Percentiles rank a stretch among this genome's conserved stretches.
Conservation (phyloP, 2,113 vertebrate species). For the Oryzias woworae region DNA sequence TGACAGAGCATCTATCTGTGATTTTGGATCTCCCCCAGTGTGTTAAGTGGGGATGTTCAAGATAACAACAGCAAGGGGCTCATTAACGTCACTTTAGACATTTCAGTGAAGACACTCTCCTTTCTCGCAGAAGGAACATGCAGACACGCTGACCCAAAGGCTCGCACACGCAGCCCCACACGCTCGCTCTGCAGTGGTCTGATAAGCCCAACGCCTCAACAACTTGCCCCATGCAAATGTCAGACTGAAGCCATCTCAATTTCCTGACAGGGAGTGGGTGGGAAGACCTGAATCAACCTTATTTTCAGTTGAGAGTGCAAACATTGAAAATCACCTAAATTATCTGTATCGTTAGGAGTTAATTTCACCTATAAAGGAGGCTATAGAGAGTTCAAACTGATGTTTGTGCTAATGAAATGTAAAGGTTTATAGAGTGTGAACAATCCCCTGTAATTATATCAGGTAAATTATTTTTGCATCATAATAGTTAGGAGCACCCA, state of each 20-base stretch:
- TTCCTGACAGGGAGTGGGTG: constrained; percentile 41
- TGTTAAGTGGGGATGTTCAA: constrained; percentile 55
- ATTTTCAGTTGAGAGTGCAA: constrained; percentile 38
- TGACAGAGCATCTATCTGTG: constrained; percentile 47
- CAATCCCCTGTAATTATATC: constrained; percentile 32
- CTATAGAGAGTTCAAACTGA: too few relatives aligned
- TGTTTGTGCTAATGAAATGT: constrained; percentile 12
- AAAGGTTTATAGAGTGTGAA: constrained; percentile 15
- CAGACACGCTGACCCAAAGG: constrained; percentile 17
- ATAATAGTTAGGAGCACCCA: neutral
- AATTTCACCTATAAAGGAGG: too few relatives aligned
- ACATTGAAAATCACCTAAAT: constrained; percentile 46
- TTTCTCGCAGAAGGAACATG: constrained; percentile 30
- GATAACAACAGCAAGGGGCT: constrained; percentile 60
- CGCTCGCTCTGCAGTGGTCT: constrained; percentile 44
- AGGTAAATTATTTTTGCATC: constrained; percentile 16
- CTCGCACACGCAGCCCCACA: constrained; percentile 14
- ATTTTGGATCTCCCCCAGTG: constrained; percentile 58
- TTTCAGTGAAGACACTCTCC: constrained; percentile 33
- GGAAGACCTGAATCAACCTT: constrained; percentile 43
- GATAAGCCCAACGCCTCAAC: constrained; percentile 60
- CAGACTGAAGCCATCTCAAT: constrained; percentile 46
- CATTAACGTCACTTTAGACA: constrained; percentile 62
- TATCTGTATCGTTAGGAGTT: neutral
- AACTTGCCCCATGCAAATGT: constrained; percentile 66